phyloP scores from a whole-genome alignment of 2,888 invertebrate species.

The Harpagoxenus sublaevis region DNA sequence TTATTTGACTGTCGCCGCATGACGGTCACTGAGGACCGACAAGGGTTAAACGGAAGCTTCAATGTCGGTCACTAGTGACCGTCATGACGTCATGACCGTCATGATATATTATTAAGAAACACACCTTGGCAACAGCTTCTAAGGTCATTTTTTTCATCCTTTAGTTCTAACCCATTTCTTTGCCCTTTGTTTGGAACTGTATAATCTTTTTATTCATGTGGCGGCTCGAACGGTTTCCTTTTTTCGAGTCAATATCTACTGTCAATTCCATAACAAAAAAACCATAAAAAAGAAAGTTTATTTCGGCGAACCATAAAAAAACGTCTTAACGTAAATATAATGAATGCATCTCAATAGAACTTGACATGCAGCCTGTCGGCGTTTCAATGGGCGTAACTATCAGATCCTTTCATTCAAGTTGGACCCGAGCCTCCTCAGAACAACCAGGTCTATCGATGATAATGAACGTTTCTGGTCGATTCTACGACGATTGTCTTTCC shows the following conservation, averaged over 20 bases:
- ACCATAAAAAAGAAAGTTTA: background rate
- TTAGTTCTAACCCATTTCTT: background rate
- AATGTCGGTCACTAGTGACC: no score
- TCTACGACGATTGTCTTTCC: background rate
- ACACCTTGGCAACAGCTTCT: background rate
- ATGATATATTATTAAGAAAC: no score
- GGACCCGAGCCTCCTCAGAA: background rate
- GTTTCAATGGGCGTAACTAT: background rate
- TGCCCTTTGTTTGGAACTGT: background rate
- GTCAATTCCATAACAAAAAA: background rate
- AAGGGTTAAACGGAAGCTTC: no score
- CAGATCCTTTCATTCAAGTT: background rate
- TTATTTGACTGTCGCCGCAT: no score
- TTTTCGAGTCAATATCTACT: background rate
- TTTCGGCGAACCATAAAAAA: background rate
- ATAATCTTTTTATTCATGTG: background rate
- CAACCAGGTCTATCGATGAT: background rate
- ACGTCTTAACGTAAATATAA: background rate
- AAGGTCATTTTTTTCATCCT: background rate
- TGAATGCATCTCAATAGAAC: background rate
- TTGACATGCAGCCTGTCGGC: background rate
- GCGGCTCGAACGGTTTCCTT: background rate
- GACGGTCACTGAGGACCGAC: no score
- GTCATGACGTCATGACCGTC: no score
- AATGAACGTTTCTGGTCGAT: background rate